Conservation (phyloP, 2,888 invertebrate genomes). For the Chelonus formosanus region DNA sequence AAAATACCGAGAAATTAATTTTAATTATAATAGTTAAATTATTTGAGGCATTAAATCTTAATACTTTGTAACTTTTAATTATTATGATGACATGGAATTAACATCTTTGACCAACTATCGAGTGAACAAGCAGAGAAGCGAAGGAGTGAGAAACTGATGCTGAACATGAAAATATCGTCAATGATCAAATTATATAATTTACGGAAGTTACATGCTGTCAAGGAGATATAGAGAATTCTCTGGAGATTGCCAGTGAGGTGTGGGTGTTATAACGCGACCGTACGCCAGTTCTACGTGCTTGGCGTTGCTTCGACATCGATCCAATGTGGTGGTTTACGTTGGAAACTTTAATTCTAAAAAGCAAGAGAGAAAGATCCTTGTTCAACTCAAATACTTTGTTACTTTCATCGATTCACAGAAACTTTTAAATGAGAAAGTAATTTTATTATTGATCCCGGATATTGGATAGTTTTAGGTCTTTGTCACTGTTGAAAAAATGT, state of each 20-base stretch:
- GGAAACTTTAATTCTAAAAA: slow-evolving; percentile 24
- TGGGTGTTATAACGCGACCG: not conserved
- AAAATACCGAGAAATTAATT: too few relatives aligned
- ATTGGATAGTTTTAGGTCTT: too few relatives aligned
- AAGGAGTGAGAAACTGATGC: slow-evolving; percentile 14
- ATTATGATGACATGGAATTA: too few relatives aligned
- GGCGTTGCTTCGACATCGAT: slow-evolving; percentile 29
- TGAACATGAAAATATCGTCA: slow-evolving; percentile 7
- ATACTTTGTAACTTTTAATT: too few relatives aligned
- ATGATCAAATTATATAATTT: slow-evolving; percentile 26
- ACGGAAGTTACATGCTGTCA: slow-evolving; percentile 15
- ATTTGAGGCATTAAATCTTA: too few relatives aligned
- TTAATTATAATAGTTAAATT: too few relatives aligned
- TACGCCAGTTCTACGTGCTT: slow-evolving; percentile 19
- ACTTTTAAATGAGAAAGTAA: slow-evolving; percentile 29
- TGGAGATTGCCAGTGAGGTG: slow-evolving; percentile 3
- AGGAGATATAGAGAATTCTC: not conserved
- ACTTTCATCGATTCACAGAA: slow-evolving; percentile 14
- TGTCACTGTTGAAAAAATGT: too few relatives aligned
- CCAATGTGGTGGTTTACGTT: slow-evolving; percentile 29
- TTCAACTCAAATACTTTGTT: slow-evolving; percentile 21
- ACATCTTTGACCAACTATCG: too few relatives aligned
- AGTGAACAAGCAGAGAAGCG: too few relatives aligned
- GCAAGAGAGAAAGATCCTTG: slow-evolving; percentile 5
- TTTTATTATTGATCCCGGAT: slow-evolving; percentile 23